phyloP scores from a whole-genome alignment of 2,888 invertebrate species.

The Hemithea aestivaria region DNA sequence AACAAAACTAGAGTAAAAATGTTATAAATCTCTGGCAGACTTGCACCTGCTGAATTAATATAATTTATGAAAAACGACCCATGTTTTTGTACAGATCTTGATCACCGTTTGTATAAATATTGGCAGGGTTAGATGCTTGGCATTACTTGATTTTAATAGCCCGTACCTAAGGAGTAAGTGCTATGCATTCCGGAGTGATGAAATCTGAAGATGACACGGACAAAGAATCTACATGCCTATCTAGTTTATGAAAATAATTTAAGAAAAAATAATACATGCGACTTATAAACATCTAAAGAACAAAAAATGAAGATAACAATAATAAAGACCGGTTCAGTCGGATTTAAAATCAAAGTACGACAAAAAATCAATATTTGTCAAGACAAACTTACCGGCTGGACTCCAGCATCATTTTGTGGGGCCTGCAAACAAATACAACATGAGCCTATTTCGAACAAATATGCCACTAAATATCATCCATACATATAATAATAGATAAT shows the following conservation, averaged over 20 bases:
- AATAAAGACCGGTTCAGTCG: too few relatives aligned
- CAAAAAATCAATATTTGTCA: background rate
- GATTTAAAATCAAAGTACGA: too few relatives aligned
- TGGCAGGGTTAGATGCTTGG: conserved; percentile 20
- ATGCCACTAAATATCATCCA: background rate
- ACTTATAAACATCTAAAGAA: too few relatives aligned
- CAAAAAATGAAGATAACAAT: background rate
- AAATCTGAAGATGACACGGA: background rate
- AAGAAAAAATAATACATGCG: too few relatives aligned
- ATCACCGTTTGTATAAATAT: conserved; percentile 3
- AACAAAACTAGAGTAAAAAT: too few relatives aligned
- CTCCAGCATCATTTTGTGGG: conserved; percentile 77
- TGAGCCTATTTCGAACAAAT: background rate
- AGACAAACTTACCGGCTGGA: conserved; percentile 65
- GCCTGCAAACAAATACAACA: conserved; percentile 58
- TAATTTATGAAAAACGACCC: too few relatives aligned
- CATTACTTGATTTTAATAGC: conserved; percentile 21
- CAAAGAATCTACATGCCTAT: too few relatives aligned
- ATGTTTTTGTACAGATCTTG: too few relatives aligned
- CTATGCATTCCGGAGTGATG: background rate
- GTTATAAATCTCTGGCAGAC: too few relatives aligned
- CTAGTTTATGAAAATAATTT: too few relatives aligned
- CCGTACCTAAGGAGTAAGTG: background rate
- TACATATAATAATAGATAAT: too few relatives aligned
- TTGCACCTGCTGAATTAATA: too few relatives aligned